phyloP scores from a whole-genome alignment of 2,797 vertebrate species.

The Amazona ochrocephala region DNA sequence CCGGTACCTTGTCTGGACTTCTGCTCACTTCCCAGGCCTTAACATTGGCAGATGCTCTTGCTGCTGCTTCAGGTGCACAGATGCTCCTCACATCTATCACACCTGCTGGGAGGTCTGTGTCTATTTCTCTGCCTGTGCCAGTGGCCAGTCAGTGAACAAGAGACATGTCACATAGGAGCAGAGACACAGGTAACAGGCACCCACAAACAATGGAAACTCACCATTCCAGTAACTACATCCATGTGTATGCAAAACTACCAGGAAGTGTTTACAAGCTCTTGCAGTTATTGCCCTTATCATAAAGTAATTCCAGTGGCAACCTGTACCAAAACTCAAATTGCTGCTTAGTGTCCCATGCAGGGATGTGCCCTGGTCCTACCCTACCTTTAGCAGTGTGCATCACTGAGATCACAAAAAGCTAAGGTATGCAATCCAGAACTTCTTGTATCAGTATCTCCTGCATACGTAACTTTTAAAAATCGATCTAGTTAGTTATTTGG shows the following conservation, averaged over 20 bases:
- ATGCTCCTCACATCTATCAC: no score
- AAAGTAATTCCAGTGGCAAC: background rate
- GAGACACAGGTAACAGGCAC: background rate
- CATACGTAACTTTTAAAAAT: fast-evolving
- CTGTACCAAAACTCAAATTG: background rate
- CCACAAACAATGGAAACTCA: background rate
- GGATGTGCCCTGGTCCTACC: background rate
- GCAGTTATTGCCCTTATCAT: background rate
- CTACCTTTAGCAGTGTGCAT: fast-evolving
- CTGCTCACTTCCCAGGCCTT: background rate
- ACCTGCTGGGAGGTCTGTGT: background rate
- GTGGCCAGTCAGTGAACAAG: background rate
- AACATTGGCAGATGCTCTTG: background rate
- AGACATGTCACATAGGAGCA: fast-evolving
- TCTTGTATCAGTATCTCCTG: fast-evolving
- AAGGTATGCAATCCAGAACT: background rate
- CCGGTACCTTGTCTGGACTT: background rate
- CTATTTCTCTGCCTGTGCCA: background rate
- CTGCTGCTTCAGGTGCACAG: background rate
- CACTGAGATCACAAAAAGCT: background rate
- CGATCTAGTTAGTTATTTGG: no score
- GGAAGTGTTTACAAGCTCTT: background rate
- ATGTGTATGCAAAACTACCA: background rate
- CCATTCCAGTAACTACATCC: no score
- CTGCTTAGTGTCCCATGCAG: fast-evolving